Conservation (phyloP, 1,140 invertebrate species). For the Mycetomoellerius zeteki region DNA sequence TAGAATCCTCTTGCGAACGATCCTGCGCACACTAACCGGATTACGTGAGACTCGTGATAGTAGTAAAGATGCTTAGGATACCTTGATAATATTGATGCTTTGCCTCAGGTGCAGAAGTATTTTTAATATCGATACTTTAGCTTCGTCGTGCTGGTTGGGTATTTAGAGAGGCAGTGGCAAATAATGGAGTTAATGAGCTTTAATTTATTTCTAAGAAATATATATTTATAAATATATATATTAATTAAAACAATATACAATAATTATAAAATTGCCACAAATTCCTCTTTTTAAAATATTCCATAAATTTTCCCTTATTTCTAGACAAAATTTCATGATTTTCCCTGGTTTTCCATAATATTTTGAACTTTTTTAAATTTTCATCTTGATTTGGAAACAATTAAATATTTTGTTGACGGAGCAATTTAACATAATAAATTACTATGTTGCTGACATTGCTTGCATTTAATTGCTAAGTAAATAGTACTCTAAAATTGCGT, state of each 20-base stretch:
- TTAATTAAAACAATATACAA: neutral
- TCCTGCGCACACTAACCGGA: constrained; percentile 12
- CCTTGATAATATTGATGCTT: neutral
- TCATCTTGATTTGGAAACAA: too few species aligned
- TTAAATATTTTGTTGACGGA: too few species aligned
- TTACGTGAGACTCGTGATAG: constrained; percentile 5
- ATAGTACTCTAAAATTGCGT: too few species aligned
- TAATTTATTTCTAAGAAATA: neutral
- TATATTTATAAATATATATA: neutral
- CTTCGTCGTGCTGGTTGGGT: neutral
- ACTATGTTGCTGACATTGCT: too few species aligned
- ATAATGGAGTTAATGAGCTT: neutral
- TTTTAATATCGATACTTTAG: constrained; percentile 1
- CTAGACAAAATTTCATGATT: too few species aligned
- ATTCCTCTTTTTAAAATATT: too few species aligned
- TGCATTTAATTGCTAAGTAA: too few species aligned
- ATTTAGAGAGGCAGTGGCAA: neutral
- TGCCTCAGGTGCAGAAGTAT: neutral
- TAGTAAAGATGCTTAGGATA: constrained; percentile 34
- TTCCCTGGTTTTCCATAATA: too few species aligned
- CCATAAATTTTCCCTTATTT: too few species aligned
- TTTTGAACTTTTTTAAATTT: too few species aligned
- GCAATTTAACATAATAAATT: too few species aligned
- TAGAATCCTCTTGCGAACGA: constrained; percentile 40
- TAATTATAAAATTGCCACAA: too few species aligned